Percentiles rank a stretch among this genome's conserved stretches.
Evolutionary conservation across 2,888 invertebrate species (phyloP).

Genomic region (Limnephilus lunatus): DNA sequence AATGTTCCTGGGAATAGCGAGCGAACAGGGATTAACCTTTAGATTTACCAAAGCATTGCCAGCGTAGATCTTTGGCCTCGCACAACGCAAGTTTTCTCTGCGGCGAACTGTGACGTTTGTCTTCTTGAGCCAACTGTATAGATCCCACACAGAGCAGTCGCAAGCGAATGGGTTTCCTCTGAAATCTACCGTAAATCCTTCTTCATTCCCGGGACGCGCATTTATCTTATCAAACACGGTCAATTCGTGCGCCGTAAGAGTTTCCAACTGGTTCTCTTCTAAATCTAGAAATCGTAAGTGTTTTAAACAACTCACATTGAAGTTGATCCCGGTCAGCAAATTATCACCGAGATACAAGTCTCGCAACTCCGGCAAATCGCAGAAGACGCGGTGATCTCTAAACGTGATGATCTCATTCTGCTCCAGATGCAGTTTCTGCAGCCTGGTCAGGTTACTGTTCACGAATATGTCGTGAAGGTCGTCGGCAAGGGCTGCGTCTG

Average conservation of each 20-base stretch:
- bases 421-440: constrained; percentile 85
- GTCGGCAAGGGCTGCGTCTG: constrained; percentile 78
- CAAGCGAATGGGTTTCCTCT: constrained; percentile 84
- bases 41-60: constrained; percentile 67
- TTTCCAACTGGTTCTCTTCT: constrained; percentile 81
- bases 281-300: constrained; percentile 83
- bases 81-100: constrained; percentile 77
- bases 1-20: constrained; percentile 69
- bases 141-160: constrained; percentile 79
- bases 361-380: constrained; percentile 81
- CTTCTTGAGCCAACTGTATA: constrained; percentile 80
- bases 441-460: constrained; percentile 80
- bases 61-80: constrained; percentile 67
- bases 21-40: constrained; percentile 69
- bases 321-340: constrained; percentile 78
- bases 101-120: constrained; percentile 80
- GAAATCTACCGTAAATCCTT: constrained; percentile 80
- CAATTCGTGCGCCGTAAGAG: constrained; percentile 78
- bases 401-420: constrained; percentile 86
- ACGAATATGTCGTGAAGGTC: constrained; percentile 85
- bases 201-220: constrained; percentile 69
- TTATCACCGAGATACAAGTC: constrained; percentile 85
- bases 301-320: constrained; percentile 82
- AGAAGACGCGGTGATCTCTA: constrained; percentile 82
- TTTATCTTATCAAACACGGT: constrained; percentile 78